A percentile compares a stretch with the other conserved stretches of the same genome.
phyloP scores from a whole-genome alignment of 2,113 vertebrate genomes.

The Psophia crepitans region DNA sequence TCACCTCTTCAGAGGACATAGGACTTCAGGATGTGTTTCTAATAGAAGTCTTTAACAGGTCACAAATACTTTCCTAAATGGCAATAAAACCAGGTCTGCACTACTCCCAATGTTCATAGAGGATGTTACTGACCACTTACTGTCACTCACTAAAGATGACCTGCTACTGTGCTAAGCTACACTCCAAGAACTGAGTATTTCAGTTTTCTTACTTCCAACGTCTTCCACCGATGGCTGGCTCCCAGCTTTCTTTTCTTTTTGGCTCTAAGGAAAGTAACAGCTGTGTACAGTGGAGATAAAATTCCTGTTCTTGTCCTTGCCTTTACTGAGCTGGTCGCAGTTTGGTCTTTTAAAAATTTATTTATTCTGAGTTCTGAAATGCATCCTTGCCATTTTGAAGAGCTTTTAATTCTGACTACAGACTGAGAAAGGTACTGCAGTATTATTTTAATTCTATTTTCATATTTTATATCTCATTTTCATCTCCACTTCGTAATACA shows the following conservation, averaged over 20 bases:
- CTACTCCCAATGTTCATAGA: not conserved
- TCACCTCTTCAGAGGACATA: not conserved
- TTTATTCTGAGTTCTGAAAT: conserved; percentile 46
- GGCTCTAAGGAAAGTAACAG: not conserved
- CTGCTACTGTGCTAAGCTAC: not conserved
- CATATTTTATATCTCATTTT: conserved; percentile 44
- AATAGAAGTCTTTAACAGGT: not conserved
- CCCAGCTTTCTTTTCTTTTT: not conserved
- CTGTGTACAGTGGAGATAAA: not conserved
- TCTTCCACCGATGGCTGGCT: not conserved
- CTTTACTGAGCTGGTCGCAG: not conserved
- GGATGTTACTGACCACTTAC: not conserved
- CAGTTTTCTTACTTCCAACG: not conserved
- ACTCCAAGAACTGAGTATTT: not conserved
- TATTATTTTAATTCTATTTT: conserved; percentile 50
- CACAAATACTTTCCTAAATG: not conserved
- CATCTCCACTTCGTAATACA: conserved; percentile 23
- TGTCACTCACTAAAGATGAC: not conserved
- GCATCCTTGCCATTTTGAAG: conserved; percentile 24
- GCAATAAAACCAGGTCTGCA: not conserved
- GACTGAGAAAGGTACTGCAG: conserved; percentile 48
- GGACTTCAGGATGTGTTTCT: not conserved
- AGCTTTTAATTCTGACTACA: conserved; percentile 47
- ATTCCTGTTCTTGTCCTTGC: not conserved
- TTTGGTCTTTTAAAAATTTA: not conserved